Percentiles rank a stretch among this genome's conserved stretches.
Evolutionary conservation across 2,797 vertebrate genomes (phyloP).

Genomic region (Cyprinodon diabolis): DNA sequence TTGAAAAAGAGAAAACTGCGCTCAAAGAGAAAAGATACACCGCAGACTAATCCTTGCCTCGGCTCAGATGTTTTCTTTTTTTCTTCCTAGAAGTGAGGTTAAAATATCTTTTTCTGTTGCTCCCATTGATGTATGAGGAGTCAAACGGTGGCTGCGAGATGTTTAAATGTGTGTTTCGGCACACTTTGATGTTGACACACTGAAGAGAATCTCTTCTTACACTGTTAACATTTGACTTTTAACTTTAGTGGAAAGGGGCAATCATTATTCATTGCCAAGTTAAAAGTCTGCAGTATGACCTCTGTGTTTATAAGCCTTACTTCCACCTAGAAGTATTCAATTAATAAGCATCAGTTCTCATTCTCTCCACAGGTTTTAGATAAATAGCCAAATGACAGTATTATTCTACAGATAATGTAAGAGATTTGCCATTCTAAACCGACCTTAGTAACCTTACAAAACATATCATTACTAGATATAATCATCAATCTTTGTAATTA

Average conservation of each 20-base stretch:
- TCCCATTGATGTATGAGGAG: conserved; percentile 9
- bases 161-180: conserved; percentile 4
- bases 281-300: background rate
- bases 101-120: conserved; percentile 19
- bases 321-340: background rate
- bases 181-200: background rate
- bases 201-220: background rate
- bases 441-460: too few species aligned
- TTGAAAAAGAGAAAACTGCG: conserved; percentile 26
- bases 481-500: too few species aligned
- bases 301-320: background rate
- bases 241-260: background rate
- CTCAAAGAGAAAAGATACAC: conserved; percentile 21
- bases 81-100: background rate
- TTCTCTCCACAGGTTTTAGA: background rate
- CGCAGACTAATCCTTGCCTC: conserved; percentile 23
- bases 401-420: too few species aligned
- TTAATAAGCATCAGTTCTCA: background rate
- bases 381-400: background rate
- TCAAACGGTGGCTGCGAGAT: background rate
- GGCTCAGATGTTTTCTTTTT: conserved; percentile 13
- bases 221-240: background rate
- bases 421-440: too few species aligned
- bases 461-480: too few species aligned
- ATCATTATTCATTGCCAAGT: background rate